Evolutionary conservation across 2,797 vertebrate species (phyloP).

Genomic region (Gymnoscopelus braueri): DNA sequence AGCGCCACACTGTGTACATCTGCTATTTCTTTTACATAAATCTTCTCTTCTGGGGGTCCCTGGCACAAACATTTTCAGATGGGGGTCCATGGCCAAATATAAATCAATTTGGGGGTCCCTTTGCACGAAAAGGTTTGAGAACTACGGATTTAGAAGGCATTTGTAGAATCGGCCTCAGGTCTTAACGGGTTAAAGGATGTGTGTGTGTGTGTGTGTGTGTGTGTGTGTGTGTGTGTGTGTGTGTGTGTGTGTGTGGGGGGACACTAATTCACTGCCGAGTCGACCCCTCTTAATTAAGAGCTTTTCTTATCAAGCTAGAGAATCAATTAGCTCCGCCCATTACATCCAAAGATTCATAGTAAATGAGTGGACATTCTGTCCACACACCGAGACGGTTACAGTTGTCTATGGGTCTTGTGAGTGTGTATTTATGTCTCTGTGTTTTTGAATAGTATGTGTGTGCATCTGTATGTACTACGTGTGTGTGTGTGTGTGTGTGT

Average conservation of each 20-base stretch:
- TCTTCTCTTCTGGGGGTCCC: too few species aligned
- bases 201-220: too few species aligned
- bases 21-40: too few species aligned
- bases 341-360: not conserved
- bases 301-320: not conserved
- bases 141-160: too few species aligned
- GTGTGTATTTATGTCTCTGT: not conserved
- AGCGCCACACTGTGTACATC: too few species aligned
- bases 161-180: too few species aligned
- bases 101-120: too few species aligned
- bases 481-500: not conserved
- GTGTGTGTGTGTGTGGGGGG: not conserved
- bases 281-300: not conserved
- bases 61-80: too few species aligned
- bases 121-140: too few species aligned
- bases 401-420: not conserved
- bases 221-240: too few species aligned
- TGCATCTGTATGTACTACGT: conserved; percentile 3
- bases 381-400: not conserved
- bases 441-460: not conserved
- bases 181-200: too few species aligned
- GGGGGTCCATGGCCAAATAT: too few species aligned
- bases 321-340: not conserved
- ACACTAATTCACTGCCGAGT: not conserved
- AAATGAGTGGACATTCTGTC: conserved; percentile 5